Evolutionary conservation across 2,797 vertebrate species (phyloP), one percentile per base, ranked within the genome.

Genomic region (Lycodopsis pacificus): DNA sequence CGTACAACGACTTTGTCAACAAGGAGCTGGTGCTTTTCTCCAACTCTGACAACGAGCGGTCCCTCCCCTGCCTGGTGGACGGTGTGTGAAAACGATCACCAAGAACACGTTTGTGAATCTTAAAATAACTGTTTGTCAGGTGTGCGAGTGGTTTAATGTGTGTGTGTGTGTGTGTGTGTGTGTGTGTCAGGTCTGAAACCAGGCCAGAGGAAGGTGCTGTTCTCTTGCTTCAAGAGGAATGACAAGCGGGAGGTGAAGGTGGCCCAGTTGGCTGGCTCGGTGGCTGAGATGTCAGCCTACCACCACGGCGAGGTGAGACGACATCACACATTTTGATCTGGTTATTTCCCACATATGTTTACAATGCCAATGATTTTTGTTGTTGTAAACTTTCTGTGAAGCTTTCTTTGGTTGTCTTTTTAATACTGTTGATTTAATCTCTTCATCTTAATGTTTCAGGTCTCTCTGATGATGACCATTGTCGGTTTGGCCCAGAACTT

Each of bases 161-260:
- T 30, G 30, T 30, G 30, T 30, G 27, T n/a, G 5, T 34, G 2
- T 84, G 40, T 30, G 30, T 30, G 30, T 30, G 30, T 5, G 53
- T 79, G 11, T 38, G 0, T 77, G 5, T n/a, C 90, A 99, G 98
- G 98, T 83, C 86, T 99, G 81, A 99, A 99, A 89, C 98, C 98
- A 17, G 98, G 98, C 59, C 98, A 99, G 92, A 98, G 98, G 88
- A 99, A 99, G 86, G 98, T 99, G 86, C 61, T 99, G 61, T 99
- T 96, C 93, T 97, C 96, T 1, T 99, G 98, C 90, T 96, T 98
- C 81, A 99, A 97, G 87, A 95, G 98, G 66, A 99, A 99, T 0
- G 98, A 99, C 88, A 99, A 99, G 77, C 93, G 97, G 80, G 98
- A 99, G 84, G 98, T 99, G 86, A 99, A 99, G 81, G 98, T 99